Evolutionary conservation across 2,888 invertebrate genomes (phyloP).

Genomic region (Odontocolon sp.): DNA sequence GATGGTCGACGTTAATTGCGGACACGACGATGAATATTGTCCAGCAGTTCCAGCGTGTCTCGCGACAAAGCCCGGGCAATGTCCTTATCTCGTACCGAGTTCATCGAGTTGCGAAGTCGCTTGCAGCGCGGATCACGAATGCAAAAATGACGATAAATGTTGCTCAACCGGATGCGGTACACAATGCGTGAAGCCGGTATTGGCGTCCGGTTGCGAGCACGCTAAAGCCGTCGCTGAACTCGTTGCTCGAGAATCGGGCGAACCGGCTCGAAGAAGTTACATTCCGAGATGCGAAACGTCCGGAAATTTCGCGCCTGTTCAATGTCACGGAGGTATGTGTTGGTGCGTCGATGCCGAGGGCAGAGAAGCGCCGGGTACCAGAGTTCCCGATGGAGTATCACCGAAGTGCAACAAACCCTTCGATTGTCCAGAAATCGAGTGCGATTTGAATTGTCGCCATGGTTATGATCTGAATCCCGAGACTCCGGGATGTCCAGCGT

Average conservation of each 20-base stretch:
- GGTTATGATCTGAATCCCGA: slow-evolving; percentile 89
- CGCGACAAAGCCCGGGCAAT: slow-evolving; percentile 85
- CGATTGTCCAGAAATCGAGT: slow-evolving; percentile 79
- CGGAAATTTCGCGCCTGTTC: slow-evolving; percentile 87
- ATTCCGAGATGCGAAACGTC: slow-evolving; percentile 87
- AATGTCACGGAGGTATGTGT: slow-evolving; percentile 88
- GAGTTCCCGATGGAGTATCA: slow-evolving; percentile 84
- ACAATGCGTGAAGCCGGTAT: slow-evolving; percentile 88
- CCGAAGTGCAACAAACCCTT: slow-evolving; percentile 74
- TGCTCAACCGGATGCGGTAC: slow-evolving; percentile 95
- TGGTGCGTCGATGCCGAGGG: slow-evolving; percentile 92
- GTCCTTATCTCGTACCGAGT: slow-evolving; percentile 90
- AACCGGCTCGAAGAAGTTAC: slow-evolving; percentile 88
- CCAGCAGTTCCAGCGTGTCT: slow-evolving; percentile 78
- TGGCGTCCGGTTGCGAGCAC: slow-evolving; percentile 84
- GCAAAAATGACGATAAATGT: slow-evolving; percentile 87
- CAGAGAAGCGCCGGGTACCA: slow-evolving; percentile 87
- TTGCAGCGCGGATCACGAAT: slow-evolving; percentile 90
- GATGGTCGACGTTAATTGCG: slow-evolving; percentile 79
- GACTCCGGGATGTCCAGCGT: slow-evolving; percentile 88
- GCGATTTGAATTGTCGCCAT: slow-evolving; percentile 92
- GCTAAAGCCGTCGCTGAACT: slow-evolving; percentile 82
- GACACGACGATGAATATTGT: slow-evolving; percentile 72
- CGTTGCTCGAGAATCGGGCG: slow-evolving; percentile 87
- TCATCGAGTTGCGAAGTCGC: slow-evolving; percentile 88